Base-by-base conservation (phyloP, 2,888 invertebrate species). In the Xestia rhomboidea region DNA sequence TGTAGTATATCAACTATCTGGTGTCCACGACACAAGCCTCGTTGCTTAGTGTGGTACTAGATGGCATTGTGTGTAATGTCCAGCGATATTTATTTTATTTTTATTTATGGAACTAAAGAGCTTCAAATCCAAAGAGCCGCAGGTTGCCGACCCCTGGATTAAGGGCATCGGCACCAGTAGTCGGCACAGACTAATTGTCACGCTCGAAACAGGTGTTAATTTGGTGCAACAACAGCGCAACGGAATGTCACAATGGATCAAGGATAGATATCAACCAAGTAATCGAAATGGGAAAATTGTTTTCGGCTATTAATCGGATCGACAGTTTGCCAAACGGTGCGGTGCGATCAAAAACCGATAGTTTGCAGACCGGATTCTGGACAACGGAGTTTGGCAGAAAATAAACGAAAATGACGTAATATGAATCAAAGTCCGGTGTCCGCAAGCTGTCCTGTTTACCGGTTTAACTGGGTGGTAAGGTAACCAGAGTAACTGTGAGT, bases 161-260 rank as follows among this genome's bases (percentile, higher is more conserved):
- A 89, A 87, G 86, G 87, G 83, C 84, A 66, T 49, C 60, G 41
- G 76, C 62, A 71, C 77, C n/a, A n/a, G n/a, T n/a, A n/a, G n/a
- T n/a, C n/a, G n/a, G 76, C 62, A 71, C 77, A 69, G 46, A 69
- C 74, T 79, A 76, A 77, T 73, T 75, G 83, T 82, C 84, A 84
- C 88, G 87, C 84, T 84, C 80, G 85, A 87, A 78, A 69, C 79
- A 80, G 63, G 80, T 81, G 79, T 84, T 85, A 76, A 80, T 86
- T 90, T 87, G 72, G 83, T 79, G 89, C 83, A 90, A 90, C 83
- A 76, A 73, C 81, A 74, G 77, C 79, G 90, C 87, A 89, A 90
- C 73, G 78, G 73, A 83, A 81, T 88, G 82, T 79, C 85, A 82
- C 88, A 87, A 88, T 77, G 67, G 86, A 87, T 82, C 84, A 86